A percentile compares a stretch with the other conserved stretches of the same genome.
Conservation (phyloP, 2,888 invertebrate species). For the Drosophila niveifrons region DNA sequence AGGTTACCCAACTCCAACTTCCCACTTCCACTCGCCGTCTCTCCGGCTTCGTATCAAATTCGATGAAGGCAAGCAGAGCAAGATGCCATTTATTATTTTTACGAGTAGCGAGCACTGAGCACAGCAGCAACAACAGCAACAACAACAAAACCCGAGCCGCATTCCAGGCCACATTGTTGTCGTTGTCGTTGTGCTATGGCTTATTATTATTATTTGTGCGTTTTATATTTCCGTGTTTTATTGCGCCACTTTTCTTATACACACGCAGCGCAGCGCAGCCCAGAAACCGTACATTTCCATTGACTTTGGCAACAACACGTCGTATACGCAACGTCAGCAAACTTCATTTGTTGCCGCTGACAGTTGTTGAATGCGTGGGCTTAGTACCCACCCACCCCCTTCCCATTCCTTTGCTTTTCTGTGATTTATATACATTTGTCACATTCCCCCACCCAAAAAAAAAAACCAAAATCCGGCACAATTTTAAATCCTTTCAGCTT, state of each 20-base stretch:
- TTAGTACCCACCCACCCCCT: conserved; percentile 34
- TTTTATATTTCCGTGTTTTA: conserved; percentile 79
- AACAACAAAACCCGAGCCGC: not conserved
- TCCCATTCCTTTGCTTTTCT: conserved; percentile 24
- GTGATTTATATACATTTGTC: conserved; percentile 71
- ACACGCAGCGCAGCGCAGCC: conserved; percentile 2
- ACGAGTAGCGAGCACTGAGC: conserved; percentile 53
- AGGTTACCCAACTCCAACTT: conserved; percentile 46
- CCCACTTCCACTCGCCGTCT: conserved; percentile 10
- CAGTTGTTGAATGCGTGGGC: conserved; percentile 66
- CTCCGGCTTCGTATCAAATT: conserved; percentile 67
- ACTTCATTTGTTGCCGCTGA: conserved; percentile 73
- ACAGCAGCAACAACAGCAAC: conserved; percentile 23
- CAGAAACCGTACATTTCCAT: conserved; percentile 52
- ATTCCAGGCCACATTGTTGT: conserved; percentile 55
- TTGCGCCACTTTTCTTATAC: conserved; percentile 66
- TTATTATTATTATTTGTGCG: conserved; percentile 79
- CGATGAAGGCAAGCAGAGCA: conserved; percentile 62
- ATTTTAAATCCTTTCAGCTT: conserved; percentile 53
- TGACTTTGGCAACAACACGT: conserved; percentile 63
- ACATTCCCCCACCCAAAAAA: conserved; percentile 1
- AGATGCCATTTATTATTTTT: conserved; percentile 78
- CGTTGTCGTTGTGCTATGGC: conserved; percentile 51
- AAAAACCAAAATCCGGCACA: conserved; percentile 20
- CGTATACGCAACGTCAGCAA: conserved; percentile 64